These are phyloP conservation scores for Wasmannia auropunctata DNA, from an alignment of 1,140 invertebrate species.

Conservation along the genomic window DNA sequence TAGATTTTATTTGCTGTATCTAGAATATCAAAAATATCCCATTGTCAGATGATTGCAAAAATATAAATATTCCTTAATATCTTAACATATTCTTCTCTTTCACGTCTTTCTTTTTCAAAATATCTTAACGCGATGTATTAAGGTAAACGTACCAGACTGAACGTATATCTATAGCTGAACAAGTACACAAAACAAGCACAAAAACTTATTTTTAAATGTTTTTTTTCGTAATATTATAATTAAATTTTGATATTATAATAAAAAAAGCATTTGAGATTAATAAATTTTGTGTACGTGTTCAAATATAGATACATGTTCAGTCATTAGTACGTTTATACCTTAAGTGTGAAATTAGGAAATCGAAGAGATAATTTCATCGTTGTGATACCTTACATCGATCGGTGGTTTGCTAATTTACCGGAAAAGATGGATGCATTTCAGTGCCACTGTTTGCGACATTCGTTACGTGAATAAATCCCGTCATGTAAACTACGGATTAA, in stretches of 20 bases:
- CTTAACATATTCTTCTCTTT: not conserved
- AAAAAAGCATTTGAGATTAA: too few species aligned
- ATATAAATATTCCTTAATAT: not conserved
- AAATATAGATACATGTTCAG: too few species aligned
- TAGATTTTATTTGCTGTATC: not conserved
- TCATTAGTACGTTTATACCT: too few species aligned
- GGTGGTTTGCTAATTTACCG: slow-evolving; percentile 37
- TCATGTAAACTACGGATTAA: slow-evolving; percentile 3
- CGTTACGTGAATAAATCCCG: slow-evolving; percentile 7
- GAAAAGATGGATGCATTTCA: slow-evolving; percentile 22
- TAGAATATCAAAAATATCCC: not conserved
- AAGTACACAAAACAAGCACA: too few species aligned
- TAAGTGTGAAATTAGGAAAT: not conserved
- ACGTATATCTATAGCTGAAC: too few species aligned
- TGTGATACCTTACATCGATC: not conserved
- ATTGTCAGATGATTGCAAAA: not conserved
- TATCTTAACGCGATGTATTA: not conserved
- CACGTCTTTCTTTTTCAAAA: not conserved
- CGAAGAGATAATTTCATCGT: slow-evolving; percentile 24
- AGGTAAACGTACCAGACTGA: too few species aligned
- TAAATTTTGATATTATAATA: too few species aligned
- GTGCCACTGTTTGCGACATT: not conserved
- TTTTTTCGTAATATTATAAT: too few species aligned
- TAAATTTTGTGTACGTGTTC: too few species aligned
- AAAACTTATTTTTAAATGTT: too few species aligned